Conservation (phyloP, 2,888 invertebrate genomes). For the Sinopyrophorus schimmeli region DNA sequence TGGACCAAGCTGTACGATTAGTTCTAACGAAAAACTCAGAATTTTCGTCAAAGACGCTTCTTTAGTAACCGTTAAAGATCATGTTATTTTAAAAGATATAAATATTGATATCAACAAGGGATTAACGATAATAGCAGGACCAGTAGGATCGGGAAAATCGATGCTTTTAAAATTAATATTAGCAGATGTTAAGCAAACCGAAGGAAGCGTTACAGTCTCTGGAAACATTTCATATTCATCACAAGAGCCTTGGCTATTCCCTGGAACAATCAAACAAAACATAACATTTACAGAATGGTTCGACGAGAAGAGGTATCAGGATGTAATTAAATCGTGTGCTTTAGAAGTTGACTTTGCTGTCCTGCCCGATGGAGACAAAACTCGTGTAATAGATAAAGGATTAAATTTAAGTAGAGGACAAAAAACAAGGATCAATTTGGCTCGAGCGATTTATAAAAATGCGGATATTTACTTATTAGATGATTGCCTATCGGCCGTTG, state of each 20-base stretch:
- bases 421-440: conserved; percentile 75
- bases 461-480: conserved; percentile 77
- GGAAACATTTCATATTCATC: conserved; percentile 62
- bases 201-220: conserved; percentile 66
- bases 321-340: conserved; percentile 65
- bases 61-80: conserved; percentile 63
- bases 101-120: conserved; percentile 50
- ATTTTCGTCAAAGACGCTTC: conserved; percentile 56
- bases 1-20: neutral
- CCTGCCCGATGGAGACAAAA: conserved; percentile 72
- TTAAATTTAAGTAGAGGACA: conserved; percentile 79
- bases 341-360: conserved; percentile 68
- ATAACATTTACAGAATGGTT: conserved; percentile 70
- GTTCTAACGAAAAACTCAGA: neutral
- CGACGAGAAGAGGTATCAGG: conserved; percentile 59
- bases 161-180: conserved; percentile 60
- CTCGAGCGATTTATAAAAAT: conserved; percentile 70
- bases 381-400: conserved; percentile 77
- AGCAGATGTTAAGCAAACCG: conserved; percentile 67
- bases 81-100: conserved; percentile 50
- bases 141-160: conserved; percentile 65
- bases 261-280: conserved; percentile 68
- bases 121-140: conserved; percentile 61
- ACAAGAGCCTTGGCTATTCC: conserved; percentile 64
- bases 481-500: conserved; percentile 78